Percentiles rank a stretch among this genome's conserved stretches.
Conservation (phyloP, 2,113 vertebrate genomes). For the Blennius ocellaris region DNA sequence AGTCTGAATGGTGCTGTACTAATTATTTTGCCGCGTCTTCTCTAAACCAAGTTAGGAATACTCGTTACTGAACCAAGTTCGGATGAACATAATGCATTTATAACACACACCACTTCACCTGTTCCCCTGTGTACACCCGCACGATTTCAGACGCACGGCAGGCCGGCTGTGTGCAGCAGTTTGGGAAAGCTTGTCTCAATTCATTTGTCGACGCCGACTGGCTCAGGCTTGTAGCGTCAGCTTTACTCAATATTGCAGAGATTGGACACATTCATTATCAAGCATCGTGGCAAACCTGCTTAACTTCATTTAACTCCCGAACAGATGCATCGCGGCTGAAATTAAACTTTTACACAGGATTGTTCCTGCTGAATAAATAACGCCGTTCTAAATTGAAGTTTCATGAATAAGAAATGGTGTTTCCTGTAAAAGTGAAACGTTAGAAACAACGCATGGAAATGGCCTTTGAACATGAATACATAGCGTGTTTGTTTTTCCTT, state of each 20-base stretch:
- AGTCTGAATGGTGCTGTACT: too few relatives aligned
- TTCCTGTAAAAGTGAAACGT: background rate
- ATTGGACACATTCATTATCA: background rate
- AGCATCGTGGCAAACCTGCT: background rate
- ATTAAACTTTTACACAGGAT: conserved; percentile 2
- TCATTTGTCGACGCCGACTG: too few relatives aligned
- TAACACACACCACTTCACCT: too few relatives aligned
- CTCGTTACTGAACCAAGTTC: too few relatives aligned
- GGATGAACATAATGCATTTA: too few relatives aligned
- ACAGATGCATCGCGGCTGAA: background rate
- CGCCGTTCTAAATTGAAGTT: background rate
- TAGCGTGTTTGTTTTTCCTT: background rate
- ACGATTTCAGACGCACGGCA: too few relatives aligned
- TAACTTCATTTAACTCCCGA: background rate
- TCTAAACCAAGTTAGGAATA: too few relatives aligned
- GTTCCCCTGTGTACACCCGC: too few relatives aligned
- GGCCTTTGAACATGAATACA: background rate
- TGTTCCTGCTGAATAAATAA: conserved; percentile 1
- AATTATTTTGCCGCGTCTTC: too few relatives aligned
- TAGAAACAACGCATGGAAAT: background rate
- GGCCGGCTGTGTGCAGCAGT: too few relatives aligned
- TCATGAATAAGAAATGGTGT: background rate
- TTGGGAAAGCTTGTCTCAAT: too few relatives aligned
- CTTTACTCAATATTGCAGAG: background rate
- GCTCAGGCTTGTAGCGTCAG: background rate